Evolutionary conservation across 2,113 vertebrate species (phyloP), one percentile per base, ranked within the genome.

Genomic region (Odobenus rosmarus): DNA sequence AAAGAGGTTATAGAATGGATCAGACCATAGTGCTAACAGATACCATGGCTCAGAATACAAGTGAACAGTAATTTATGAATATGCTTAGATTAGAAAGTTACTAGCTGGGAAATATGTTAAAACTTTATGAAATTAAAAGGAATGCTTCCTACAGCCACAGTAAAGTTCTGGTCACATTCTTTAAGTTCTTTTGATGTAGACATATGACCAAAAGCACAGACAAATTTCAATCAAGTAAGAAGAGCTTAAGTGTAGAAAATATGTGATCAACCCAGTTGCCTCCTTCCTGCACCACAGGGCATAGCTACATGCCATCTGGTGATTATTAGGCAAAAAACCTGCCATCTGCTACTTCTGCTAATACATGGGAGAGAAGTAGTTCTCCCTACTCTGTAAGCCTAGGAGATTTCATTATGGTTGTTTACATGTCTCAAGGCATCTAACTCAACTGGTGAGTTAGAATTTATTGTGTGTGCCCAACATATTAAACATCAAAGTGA

Each of bases 221-320:
- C 14, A 93, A 86, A 93, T 84, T 71, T 89, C 62, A 86, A 77
- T 76, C 79, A 95, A 81, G 19, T 83, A 93, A 92, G 82, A 97
- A 71, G 46, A 89, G 95, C 79, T 96, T 96, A 95, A 87, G 59
- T 61, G 24, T 79, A 81, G 92, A 89, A 96, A 98, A 97, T 71
- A 91, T 69, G 88, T 2, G 76, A 80, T 92, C 96, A 97, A 96
- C 95, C 89, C 86, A 95, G 96, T 96, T 97, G 95, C 85, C 21
- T 98, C 8, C 72, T 95, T 96, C 79, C 96, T 96, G 21, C 69
- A 86, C 79, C 51, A 80, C 86, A 62, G 85, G 94, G 79, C 88
- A 59, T 46, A 90, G 83, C 93, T 90, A 86, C 61, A 14, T 79
- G 79, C 96, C 97, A 97, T 98, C 97, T 98, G 97, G 79, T 92